Evolutionary conservation across 37 sponge, comb jelly and placozoan genomes (phyloP), one percentile per base, ranked within the genome.

Genomic region (Cladorhizidae sp.): DNA sequence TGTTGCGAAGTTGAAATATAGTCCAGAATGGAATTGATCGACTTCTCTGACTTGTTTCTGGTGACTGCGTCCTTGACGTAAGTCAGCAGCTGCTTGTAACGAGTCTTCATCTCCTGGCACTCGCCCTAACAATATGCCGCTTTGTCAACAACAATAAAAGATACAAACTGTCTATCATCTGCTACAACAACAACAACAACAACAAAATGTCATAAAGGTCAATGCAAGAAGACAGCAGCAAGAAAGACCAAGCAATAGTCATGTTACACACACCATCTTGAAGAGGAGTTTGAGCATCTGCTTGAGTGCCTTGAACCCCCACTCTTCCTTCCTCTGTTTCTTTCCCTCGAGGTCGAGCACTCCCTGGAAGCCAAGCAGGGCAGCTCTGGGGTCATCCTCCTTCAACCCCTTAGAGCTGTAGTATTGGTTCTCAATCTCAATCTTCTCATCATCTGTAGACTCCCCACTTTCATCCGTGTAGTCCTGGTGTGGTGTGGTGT

Each of bases 281-380:
- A 97, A 97, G 76, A 95, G 86, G 28, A 98, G 77, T 62, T 98
- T 98, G 77, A 98, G 86, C 86, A 95, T 95, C 81, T 98, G 99
- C 69, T 98, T 98, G 41, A 98, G 86, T 28, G 99, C 99, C 80
- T 93, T 98, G 83, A 98, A 98, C 0, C 99, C 99, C 99, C 99
- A 98, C 57, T 98, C 99, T 40, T 94, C 96, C 69, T 95, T 93
- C 51, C 78, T 89, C 55, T 84, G 89, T 64, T 98, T 90, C 59
- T 62, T 71, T 42, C 37, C 41, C 25, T 96, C 91, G 33, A 96
- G 74, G 23, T 86, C 84, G 37, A 96, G 71, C 18, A 97, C 98
- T 81, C 90, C 57, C 55, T 74, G 77, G 56, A 92, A 84, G 5
- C 74, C 65, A 22, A 55, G 3, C 71, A 89, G 42, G 20, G 81